Percentiles rank a stretch among this genome's conserved stretches.
Conservation (phyloP, 1,140 invertebrate genomes). For the Gryllus bimaculatus region DNA sequence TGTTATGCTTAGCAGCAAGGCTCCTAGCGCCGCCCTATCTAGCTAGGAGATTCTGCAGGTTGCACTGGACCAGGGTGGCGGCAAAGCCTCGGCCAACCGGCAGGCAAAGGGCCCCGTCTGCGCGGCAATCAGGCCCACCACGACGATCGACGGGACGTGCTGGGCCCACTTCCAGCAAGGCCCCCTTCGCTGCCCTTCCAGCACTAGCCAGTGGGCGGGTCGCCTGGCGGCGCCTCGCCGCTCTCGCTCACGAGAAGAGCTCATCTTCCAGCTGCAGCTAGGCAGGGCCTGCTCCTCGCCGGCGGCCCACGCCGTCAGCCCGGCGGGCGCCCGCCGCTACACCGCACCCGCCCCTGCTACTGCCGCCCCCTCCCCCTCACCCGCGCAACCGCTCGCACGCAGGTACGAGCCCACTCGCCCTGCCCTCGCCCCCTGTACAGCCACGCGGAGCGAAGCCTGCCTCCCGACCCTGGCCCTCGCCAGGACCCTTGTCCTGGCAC, state of each 20-base stretch:
- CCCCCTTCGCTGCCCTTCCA: conserved; percentile 8
- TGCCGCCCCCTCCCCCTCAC: background rate
- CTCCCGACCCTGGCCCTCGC: no score
- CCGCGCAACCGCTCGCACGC: conserved; percentile 4
- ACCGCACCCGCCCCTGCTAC: background rate
- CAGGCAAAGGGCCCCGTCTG: background rate
- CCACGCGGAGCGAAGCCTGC: background rate
- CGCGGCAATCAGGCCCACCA: background rate
- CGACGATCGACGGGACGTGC: background rate
- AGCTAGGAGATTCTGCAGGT: background rate
- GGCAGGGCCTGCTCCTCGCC: conserved; percentile 13
- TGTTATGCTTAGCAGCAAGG: background rate
- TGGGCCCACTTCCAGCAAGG: background rate
- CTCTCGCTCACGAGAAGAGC: background rate
- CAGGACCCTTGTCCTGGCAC: no score
- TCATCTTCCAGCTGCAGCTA: conserved; percentile 12
- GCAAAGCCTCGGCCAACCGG: no score
- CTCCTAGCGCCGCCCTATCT: no score
- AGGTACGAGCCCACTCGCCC: background rate
- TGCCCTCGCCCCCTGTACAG: background rate
- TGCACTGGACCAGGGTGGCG: no score
- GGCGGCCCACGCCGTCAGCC: background rate
- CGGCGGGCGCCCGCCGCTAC: background rate
- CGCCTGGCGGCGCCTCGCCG: background rate
- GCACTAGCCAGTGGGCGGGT: background rate